These are phyloP conservation scores for Tragelaphus scriptus DNA, from an alignment of 2,113 vertebrate species.

Conservation along the genomic window DNA sequence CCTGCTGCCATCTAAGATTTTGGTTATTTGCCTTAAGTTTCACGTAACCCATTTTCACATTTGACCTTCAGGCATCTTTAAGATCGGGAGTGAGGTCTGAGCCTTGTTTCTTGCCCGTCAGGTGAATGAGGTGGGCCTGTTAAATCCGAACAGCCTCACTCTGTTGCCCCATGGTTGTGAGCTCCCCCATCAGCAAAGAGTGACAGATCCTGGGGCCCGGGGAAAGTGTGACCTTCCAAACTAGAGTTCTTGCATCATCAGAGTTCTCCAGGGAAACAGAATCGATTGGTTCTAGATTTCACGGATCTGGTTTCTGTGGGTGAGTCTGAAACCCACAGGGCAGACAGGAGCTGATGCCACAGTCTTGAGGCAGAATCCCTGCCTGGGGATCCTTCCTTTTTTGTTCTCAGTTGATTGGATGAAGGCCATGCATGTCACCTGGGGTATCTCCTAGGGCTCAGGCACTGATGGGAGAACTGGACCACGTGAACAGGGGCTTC, in stretches of 20 bases:
- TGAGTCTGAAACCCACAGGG: neutral
- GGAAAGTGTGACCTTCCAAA: neutral
- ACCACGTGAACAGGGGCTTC: rapidly evolving
- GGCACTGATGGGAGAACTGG: rapidly evolving
- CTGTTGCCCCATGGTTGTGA: rapidly evolving
- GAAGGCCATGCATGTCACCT: rapidly evolving
- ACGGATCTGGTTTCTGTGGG: rapidly evolving
- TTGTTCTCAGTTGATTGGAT: neutral
- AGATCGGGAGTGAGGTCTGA: no score
- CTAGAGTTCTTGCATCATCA: rapidly evolving
- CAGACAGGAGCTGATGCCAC: neutral
- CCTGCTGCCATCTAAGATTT: neutral
- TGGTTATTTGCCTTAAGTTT: neutral
- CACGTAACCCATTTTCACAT: rapidly evolving
- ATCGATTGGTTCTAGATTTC: rapidly evolving
- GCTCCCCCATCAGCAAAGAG: neutral
- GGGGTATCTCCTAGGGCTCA: no score
- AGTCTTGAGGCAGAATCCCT: neutral
- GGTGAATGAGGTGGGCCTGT: rapidly evolving
- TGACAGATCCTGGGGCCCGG: neutral
- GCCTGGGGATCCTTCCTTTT: neutral
- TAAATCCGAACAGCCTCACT: rapidly evolving
- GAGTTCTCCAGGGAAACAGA: neutral
- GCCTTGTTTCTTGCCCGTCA: neutral
- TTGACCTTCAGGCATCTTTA: neutral